Percentiles rank a stretch among this genome's conserved stretches.
These are phyloP conservation scores for Seira sanloemensis DNA, from an alignment of 2,888 invertebrate species.

Conservation along the genomic window DNA sequence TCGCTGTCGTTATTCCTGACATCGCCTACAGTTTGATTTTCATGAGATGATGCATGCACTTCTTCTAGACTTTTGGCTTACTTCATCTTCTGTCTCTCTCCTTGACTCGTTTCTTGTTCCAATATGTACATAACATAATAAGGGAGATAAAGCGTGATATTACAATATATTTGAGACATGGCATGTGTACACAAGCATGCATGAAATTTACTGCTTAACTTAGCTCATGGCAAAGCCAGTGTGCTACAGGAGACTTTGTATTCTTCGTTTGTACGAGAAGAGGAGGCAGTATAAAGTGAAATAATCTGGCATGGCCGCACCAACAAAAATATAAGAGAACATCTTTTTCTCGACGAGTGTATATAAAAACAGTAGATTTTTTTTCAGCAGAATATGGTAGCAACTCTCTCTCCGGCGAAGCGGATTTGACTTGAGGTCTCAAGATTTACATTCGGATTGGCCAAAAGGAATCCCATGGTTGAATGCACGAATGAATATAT, in stretches of 20 bases:
- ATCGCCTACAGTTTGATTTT: not conserved
- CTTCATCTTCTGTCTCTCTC: slow-evolving; percentile 42
- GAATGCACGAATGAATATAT: slow-evolving; percentile 57
- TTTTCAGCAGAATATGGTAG: slow-evolving; percentile 40
- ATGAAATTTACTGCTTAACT: slow-evolving; percentile 42
- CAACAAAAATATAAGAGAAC: not conserved
- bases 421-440: slow-evolving; percentile 64
- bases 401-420: slow-evolving; percentile 53
- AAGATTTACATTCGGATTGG: slow-evolving; percentile 65
- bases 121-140: not conserved
- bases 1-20: no score
- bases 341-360: no score
- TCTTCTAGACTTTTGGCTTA: slow-evolving; percentile 40
- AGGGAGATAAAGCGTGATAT: not conserved
- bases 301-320: slow-evolving; percentile 52
- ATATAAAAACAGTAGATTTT: no score
- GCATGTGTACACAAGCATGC: slow-evolving; percentile 23
- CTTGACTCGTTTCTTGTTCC: slow-evolving; percentile 49
- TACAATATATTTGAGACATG: not conserved
- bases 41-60: slow-evolving; percentile 24
- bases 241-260: no score
- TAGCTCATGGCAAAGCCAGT: no score
- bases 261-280: no score
- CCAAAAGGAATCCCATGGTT: slow-evolving; percentile 64
- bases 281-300: no score